Percentiles rank a stretch among this genome's conserved stretches.
Evolutionary conservation across 2,113 vertebrate species (phyloP).

Genomic region (Alaudala cheleensis): DNA sequence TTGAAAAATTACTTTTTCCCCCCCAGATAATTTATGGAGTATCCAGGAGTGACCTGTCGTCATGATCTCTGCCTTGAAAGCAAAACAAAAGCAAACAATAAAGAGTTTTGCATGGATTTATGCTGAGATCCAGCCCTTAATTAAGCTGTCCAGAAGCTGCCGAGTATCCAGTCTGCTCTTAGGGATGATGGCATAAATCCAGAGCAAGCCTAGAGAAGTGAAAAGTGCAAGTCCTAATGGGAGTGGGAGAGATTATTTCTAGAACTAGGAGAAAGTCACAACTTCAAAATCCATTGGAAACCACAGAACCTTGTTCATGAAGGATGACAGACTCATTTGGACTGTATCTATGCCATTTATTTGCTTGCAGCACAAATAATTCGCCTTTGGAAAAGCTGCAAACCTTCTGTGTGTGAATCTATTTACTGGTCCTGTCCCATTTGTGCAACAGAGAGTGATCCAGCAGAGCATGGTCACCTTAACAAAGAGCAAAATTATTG

Average conservation of each 20-base stretch:
- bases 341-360: background rate
- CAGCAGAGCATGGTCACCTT: background rate
- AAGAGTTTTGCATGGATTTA: slow-evolving; percentile 37
- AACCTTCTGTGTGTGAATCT: background rate
- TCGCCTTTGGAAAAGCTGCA: background rate
- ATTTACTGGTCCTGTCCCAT: background rate
- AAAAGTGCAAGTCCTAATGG: background rate
- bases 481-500: background rate
- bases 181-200: background rate
- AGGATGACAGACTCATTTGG: background rate
- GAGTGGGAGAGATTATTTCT: background rate
- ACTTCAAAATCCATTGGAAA: background rate
- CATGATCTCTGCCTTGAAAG: slow-evolving; percentile 40
- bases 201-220: background rate
- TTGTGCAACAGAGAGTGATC: background rate
- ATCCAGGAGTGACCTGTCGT: background rate
- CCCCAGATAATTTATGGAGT: background rate
- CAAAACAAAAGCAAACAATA: slow-evolving; percentile 45
- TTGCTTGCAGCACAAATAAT: background rate
- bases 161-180: background rate
- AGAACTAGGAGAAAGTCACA: background rate
- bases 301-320: background rate
- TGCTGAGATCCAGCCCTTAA: slow-evolving; percentile 27
- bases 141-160: slow-evolving; percentile 16
- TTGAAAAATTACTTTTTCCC: slow-evolving; percentile 28